Base-by-base conservation (phyloP, 1,140 invertebrate species). In the Maniola jurtina region DNA sequence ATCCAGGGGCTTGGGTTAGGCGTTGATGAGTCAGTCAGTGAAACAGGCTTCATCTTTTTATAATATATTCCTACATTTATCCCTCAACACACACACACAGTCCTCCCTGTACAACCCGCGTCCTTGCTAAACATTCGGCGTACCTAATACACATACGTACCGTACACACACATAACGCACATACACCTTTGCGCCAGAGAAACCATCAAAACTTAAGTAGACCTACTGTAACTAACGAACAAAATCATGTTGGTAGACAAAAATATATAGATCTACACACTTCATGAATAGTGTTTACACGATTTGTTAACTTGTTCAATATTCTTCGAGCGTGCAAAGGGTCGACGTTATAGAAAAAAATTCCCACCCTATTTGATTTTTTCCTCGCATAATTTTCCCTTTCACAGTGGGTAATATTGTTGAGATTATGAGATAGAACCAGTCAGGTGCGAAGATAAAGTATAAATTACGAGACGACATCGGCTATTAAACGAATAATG, bases 271-370 rank as follows among this genome's bases (percentile, higher is more conserved):
- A 25, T 25, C 25, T 25, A 25, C 25, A 40, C 7, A 40, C 38
- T 40, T 40, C 38, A 40, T 48, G 13, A n/a, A 48, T 48, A 48
- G 14, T 14, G 45, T 48, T n/a, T 48, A 48, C 13, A 48, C 13
- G 45, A 48, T 15, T 14, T 11, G 14, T 48, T 48, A 11, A 48
- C 45, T 48, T 48, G 1, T 48, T 14, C 45, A 48, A 48, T 48
- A 34, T 62, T 33, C 48, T 36, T 52, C 15, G 45, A 15, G 60
- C 48, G 60, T 35, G 36, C 61, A 16, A 62, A 55, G 61, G 50
- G 48, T 62, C 38, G 50, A 14, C 36, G 15, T 62, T 40, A 54
- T 54, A 40, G 61, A 62, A 62, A 62, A 36, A 62, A 38, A 54
- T 38, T 62, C 57, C 13, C 42, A 34, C 25, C 42, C 42, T 35